Conservation (phyloP, 2,113 vertebrate genomes). For the Nothocercus julius region DNA sequence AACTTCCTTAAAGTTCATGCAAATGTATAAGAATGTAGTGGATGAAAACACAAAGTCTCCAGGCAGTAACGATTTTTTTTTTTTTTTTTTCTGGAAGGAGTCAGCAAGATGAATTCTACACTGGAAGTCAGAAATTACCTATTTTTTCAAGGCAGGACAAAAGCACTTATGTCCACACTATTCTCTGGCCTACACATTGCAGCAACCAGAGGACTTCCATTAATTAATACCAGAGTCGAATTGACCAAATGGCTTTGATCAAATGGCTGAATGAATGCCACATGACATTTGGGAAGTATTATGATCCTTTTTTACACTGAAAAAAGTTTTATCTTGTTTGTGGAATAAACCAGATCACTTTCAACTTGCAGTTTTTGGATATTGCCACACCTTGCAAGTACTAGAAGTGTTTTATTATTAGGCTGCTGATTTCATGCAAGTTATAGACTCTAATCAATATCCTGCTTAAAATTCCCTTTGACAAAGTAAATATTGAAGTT, state of each 20-base stretch:
- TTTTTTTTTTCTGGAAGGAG: not conserved
- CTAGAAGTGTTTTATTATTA: not conserved
- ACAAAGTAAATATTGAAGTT: not conserved
- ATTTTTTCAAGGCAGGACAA: not conserved
- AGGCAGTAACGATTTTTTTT: not conserved
- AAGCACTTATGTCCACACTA: fast-evolving
- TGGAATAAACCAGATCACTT: not conserved
- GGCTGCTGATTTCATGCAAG: not conserved
- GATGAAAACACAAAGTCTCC: not conserved
- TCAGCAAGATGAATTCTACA: not conserved
- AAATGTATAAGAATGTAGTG: not conserved
- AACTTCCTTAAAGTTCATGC: not conserved
- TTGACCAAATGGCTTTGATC: not conserved
- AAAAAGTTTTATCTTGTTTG: not conserved
- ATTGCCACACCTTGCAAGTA: not conserved
- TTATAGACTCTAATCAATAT: not conserved
- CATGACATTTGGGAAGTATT: not conserved
- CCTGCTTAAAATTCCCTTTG: not conserved
- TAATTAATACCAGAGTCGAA: not conserved
- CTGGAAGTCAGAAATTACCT: not conserved
- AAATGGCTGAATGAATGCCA: not conserved
- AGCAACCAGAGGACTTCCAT: not conserved
- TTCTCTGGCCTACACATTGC: not conserved
- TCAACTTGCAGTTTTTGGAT: not conserved
- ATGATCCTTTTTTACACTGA: not conserved